These are phyloP conservation scores for Platycheirus rosarum DNA, from an alignment of 2,888 invertebrate genomes.

Conservation along the genomic window DNA sequence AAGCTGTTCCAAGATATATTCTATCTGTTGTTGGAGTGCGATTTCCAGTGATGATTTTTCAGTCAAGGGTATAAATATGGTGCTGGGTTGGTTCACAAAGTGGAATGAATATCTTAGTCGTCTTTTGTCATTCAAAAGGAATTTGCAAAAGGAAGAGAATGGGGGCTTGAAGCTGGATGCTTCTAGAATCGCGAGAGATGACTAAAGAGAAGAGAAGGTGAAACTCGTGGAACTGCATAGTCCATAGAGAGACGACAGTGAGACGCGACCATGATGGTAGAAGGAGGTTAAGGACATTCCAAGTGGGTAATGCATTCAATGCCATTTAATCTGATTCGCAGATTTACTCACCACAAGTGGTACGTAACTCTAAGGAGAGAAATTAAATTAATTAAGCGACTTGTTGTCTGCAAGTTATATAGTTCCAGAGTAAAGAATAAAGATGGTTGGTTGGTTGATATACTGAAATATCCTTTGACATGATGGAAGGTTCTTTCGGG, in stretches of 20 bases:
- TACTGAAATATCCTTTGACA: constrained; percentile 13
- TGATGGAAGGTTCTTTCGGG: no score
- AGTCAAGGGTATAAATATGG: constrained; percentile 52
- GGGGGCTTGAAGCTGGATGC: constrained; percentile 6
- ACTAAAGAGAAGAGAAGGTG: constrained; percentile 8
- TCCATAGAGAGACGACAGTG: not conserved
- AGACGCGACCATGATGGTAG: not conserved
- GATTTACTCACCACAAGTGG: constrained; percentile 34
- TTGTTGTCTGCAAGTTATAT: constrained; percentile 8
- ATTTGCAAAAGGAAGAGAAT: constrained; percentile 25
- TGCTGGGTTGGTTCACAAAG: constrained; percentile 23
- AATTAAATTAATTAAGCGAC: constrained; percentile 34
- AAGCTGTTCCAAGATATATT: constrained; percentile 21
- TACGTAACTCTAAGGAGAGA: constrained; percentile 3
- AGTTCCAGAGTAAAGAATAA: not conserved
- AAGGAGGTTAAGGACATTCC: constrained; percentile 60
- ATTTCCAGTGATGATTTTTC: constrained; percentile 48
- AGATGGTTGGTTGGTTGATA: not conserved
- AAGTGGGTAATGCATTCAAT: constrained; percentile 43
- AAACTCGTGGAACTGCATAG: constrained; percentile 14
- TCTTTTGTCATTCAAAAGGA: constrained; percentile 68
- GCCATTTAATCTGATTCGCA: constrained; percentile 39
- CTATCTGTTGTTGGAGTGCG: constrained; percentile 16
- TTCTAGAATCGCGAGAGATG: constrained; percentile 35
- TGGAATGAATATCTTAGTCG: constrained; percentile 54